These are phyloP conservation scores for Pseudoatta argentina DNA, from an alignment of 1,140 invertebrate genomes.

Conservation along the genomic window DNA sequence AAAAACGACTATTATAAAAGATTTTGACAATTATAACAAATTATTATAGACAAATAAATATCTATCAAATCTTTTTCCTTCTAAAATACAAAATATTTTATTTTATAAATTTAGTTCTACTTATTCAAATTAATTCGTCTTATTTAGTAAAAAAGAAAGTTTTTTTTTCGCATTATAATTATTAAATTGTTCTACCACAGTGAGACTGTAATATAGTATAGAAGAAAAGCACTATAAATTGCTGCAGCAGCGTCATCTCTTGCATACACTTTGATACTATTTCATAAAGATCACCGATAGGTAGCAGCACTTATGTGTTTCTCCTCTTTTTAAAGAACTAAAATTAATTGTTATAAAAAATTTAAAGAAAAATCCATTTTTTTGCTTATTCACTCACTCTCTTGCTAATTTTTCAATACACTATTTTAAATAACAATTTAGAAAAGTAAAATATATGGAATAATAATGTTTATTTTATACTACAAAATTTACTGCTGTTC, in stretches of 20 bases:
- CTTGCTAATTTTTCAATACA: neutral
- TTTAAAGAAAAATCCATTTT: neutral
- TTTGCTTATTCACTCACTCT: neutral
- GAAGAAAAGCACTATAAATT: constrained; percentile 11
- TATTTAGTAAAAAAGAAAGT: neutral
- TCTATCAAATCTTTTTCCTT: neutral
- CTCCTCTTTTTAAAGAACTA: neutral
- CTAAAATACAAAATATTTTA: neutral
- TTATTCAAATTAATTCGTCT: constrained; percentile 2
- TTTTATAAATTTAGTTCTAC: neutral
- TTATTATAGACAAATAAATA: neutral
- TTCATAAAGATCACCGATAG: constrained; percentile 26
- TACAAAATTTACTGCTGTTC: neutral
- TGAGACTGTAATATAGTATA: neutral
- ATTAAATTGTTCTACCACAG: constrained; percentile 6
- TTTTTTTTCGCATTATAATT: constrained; percentile 23
- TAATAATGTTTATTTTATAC: neutral
- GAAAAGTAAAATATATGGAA: neutral
- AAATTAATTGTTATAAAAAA: constrained; percentile 16
- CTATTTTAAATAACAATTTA: neutral
- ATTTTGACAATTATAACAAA: neutral
- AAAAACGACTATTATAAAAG: neutral
- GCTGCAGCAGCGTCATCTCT: constrained; percentile 50
- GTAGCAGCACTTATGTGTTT: constrained; percentile 39
- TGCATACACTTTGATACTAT: constrained; percentile 26